Evolutionary conservation across 2,888 invertebrate species (phyloP).

Genomic region (Bellardia bayeri): DNA sequence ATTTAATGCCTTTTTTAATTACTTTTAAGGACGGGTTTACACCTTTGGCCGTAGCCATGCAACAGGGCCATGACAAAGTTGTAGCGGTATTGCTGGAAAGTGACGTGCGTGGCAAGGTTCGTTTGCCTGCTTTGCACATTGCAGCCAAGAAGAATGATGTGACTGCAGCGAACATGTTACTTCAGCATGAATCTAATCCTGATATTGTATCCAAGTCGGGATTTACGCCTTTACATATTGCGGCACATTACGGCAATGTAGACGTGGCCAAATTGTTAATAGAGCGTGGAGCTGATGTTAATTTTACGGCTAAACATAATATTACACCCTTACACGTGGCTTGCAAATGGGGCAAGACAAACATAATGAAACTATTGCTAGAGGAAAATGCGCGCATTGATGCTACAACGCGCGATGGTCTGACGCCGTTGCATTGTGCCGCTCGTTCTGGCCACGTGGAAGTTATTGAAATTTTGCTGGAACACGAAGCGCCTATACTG

Average conservation of each 20-base stretch:
- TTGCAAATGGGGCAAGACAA: conserved; percentile 98
- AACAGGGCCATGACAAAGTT: conserved; percentile 98
- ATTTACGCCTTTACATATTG: conserved; percentile 99
- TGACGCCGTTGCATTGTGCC: conserved; percentile 98
- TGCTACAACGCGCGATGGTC: conserved; percentile 96
- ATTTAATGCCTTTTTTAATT: background rate
- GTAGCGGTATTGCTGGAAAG: conserved; percentile 98
- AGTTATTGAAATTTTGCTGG: conserved; percentile 94
- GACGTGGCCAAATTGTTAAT: conserved; percentile 95
- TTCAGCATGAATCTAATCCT: conserved; percentile 97
- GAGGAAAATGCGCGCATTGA: conserved; percentile 96
- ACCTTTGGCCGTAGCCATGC: conserved; percentile 99
- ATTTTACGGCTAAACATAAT: conserved; percentile 98
- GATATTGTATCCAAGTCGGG: conserved; percentile 98
- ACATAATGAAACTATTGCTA: conserved; percentile 95
- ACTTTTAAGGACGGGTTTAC: conserved; percentile 97
- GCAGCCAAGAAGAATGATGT: conserved; percentile 99
- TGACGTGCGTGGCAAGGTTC: conserved; percentile 97
- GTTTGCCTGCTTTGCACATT: conserved; percentile 98
- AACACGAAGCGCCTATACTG: conserved; percentile 95
- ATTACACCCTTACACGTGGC: conserved; percentile 99
- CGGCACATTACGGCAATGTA: conserved; percentile 99
- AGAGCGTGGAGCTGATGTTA: conserved; percentile 96
- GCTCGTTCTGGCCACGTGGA: conserved; percentile 98
- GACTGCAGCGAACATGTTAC: conserved; percentile 95